Evolutionary conservation across 2,888 invertebrate species (phyloP).

Genomic region (Phragmatobia fuliginosa): DNA sequence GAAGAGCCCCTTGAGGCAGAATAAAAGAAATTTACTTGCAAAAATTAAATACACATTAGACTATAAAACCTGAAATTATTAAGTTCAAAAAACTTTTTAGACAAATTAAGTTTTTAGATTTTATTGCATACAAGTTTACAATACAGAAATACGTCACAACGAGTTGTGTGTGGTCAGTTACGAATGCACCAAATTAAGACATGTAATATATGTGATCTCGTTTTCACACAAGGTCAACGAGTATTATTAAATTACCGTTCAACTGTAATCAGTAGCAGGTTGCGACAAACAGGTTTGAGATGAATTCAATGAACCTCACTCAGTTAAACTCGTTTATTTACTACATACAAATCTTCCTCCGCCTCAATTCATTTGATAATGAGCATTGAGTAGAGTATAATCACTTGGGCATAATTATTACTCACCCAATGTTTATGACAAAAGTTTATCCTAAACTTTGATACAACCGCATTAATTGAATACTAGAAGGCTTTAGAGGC

Average conservation of each 20-base stretch:
- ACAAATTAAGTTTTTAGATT: not conserved
- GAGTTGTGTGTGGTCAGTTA: not conserved
- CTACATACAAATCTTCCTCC: not conserved
- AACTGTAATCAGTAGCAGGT: constrained; percentile 15
- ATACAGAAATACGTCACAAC: not conserved
- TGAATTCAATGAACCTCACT: constrained; percentile 13
- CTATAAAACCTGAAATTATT: not conserved
- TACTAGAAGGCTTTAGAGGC: too few relatives aligned
- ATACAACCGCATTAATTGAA: too few relatives aligned
- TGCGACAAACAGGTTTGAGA: constrained; percentile 11
- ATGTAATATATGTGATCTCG: constrained; percentile 6
- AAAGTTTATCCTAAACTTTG: too few relatives aligned
- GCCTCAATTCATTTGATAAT: not conserved
- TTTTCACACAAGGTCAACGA: constrained; percentile 8
- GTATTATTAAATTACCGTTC: constrained; percentile 9
- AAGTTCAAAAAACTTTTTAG: not conserved
- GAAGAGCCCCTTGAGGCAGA: not conserved
- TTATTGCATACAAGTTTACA: not conserved
- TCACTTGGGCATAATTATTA: not conserved
- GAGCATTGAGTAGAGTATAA: not conserved
- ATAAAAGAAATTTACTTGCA: not conserved
- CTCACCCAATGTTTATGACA: too few relatives aligned
- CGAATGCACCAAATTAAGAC: constrained; percentile 6
- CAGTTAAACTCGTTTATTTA: constrained; percentile 7
- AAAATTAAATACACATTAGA: not conserved